Conservation (phyloP, 2,888 invertebrate genomes). For the Amphiduros pacificus region DNA sequence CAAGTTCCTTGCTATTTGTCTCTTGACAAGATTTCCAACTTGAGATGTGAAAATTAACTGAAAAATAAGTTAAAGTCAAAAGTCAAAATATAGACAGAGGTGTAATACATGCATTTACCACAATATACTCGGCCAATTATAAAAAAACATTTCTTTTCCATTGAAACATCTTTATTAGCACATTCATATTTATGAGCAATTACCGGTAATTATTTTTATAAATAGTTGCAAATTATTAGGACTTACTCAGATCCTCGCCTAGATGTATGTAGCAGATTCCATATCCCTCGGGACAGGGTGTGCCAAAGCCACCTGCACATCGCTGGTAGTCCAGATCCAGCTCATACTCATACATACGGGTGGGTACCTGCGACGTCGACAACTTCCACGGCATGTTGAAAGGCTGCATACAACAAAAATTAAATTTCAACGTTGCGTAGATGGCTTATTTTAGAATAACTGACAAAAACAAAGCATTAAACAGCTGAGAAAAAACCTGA, state of each 20-base stretch:
- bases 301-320: constrained; percentile 42
- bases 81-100: background rate
- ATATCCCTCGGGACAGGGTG: constrained; percentile 38
- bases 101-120: background rate
- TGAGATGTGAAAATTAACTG: constrained; percentile 42
- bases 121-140: background rate
- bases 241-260: constrained; percentile 44
- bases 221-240: background rate
- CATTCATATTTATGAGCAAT: too few relatives aligned
- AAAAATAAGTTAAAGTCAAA: constrained; percentile 20
- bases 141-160: too few relatives aligned
- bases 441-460: background rate
- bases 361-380: constrained; percentile 49
- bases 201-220: background rate
- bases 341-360: constrained; percentile 35
- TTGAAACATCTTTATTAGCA: too few relatives aligned
- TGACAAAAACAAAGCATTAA: background rate
- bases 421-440: background rate
- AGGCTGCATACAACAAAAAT: constrained; percentile 20
- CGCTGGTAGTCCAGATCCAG: constrained; percentile 25
- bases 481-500: background rate
- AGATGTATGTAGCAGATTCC: constrained; percentile 46
- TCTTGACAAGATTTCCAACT: constrained; percentile 30
- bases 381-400: constrained; percentile 34
- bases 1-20: constrained; percentile 34